Evolutionary conservation across 2,797 vertebrate genomes (phyloP).

Genomic region (Clarias pachynema): DNA sequence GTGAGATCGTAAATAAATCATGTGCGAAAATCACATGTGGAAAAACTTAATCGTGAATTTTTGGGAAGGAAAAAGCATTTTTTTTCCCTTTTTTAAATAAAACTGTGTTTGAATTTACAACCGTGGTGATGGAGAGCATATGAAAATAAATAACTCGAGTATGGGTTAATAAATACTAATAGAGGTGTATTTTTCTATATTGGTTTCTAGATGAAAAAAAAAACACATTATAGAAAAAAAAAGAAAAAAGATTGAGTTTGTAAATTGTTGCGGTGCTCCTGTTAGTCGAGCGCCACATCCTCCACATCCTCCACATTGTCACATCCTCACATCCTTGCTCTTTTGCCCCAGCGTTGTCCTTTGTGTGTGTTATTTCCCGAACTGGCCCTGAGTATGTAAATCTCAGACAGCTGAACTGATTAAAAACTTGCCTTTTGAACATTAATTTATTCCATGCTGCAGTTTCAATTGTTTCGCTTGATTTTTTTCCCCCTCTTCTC

Average conservation of each 20-base stretch:
- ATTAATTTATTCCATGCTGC: conserved; percentile 73
- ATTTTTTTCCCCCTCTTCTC: conserved; percentile 66
- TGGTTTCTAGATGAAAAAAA: not conserved
- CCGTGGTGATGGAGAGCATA: not conserved
- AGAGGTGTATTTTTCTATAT: not conserved
- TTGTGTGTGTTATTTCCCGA: conserved; percentile 64
- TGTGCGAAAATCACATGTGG: not conserved
- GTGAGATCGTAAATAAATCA: not conserved
- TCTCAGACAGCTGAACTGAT: conserved; percentile 75
- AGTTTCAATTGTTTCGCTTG: conserved; percentile 76
- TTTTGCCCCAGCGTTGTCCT: conserved; percentile 51
- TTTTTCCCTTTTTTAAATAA: no score
- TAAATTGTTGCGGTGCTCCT: not conserved
- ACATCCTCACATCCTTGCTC: not conserved
- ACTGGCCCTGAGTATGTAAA: conserved; percentile 67
- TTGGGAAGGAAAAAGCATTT: not conserved
- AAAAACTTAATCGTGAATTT: not conserved
- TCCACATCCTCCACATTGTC: not conserved
- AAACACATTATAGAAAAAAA: not conserved
- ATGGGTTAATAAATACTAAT: not conserved
- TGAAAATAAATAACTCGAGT: not conserved
- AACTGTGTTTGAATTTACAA: not conserved
- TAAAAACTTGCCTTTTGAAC: conserved; percentile 78
- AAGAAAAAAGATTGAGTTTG: not conserved
- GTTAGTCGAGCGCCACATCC: not conserved